phyloP scores from a whole-genome alignment of 2,888 invertebrate genomes.

The Himalopsyche anomala region DNA sequence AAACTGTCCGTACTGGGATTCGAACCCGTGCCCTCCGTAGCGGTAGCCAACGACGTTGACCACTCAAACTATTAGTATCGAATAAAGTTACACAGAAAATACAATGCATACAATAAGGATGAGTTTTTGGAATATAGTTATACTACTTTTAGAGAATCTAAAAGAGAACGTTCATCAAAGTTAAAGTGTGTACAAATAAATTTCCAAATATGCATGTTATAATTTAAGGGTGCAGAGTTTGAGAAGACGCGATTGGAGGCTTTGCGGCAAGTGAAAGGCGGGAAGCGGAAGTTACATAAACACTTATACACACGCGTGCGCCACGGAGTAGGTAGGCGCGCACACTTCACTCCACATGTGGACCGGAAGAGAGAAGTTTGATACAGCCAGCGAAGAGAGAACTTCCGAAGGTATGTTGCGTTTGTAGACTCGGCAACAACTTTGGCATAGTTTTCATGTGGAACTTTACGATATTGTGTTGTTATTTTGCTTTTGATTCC shows the following conservation, averaged over 20 bases:
- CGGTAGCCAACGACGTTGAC: too few relatives aligned
- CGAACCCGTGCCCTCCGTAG: too few relatives aligned
- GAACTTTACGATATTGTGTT: constrained; percentile 33
- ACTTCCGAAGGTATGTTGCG: constrained; percentile 1
- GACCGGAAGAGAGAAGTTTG: constrained; percentile 38
- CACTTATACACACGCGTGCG: constrained; percentile 24
- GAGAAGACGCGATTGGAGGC: constrained; percentile 8
- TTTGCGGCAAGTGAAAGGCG: constrained; percentile 43
- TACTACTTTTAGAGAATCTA: too few relatives aligned
- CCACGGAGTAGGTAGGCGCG: neutral
- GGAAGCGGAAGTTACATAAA: constrained; percentile 31
- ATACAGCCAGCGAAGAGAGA: constrained; percentile 7
- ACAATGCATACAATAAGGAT: too few relatives aligned
- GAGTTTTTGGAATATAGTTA: too few relatives aligned
- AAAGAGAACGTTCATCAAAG: too few relatives aligned
- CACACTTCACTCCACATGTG: constrained; percentile 15
- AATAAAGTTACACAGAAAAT: too few relatives aligned
- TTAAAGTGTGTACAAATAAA: too few relatives aligned
- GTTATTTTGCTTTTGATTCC: constrained; percentile 29
- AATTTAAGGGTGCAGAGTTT: constrained; percentile 14
- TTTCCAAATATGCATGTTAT: too few relatives aligned
- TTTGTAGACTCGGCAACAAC: neutral
- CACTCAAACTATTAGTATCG: too few relatives aligned
- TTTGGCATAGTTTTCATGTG: constrained; percentile 42
- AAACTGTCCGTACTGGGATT: too few relatives aligned